Conservation (phyloP, 1,140 invertebrate genomes). For the Bombus waltoni region DNA sequence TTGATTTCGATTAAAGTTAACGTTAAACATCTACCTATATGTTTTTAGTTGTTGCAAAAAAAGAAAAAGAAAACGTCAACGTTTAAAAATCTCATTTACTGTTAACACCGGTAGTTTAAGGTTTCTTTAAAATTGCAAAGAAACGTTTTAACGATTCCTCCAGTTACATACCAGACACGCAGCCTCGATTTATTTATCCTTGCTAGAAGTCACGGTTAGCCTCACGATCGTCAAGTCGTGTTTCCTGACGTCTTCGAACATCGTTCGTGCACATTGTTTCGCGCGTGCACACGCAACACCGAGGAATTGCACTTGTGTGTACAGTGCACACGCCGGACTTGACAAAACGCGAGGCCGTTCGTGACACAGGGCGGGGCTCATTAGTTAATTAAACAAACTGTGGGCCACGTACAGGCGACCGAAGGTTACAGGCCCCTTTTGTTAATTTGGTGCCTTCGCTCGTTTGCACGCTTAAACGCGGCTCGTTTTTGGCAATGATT, state of each 20-base stretch:
- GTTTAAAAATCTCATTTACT: neutral
- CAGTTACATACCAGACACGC: neutral
- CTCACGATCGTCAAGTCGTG: conserved; percentile 3
- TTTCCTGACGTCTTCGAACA: conserved; percentile 16
- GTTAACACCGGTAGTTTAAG: neutral
- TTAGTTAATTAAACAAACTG: conserved; percentile 75
- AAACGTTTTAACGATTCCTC: neutral
- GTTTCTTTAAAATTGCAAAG: neutral
- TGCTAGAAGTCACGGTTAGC: neutral
- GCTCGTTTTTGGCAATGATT: conserved; percentile 13
- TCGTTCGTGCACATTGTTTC: conserved; percentile 24
- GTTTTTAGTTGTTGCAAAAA: neutral
- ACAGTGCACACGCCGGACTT: conserved; percentile 4
- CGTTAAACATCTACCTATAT: too few species aligned
- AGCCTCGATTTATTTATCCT: neutral
- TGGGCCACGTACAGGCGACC: conserved; percentile 49
- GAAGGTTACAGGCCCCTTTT: conserved; percentile 28
- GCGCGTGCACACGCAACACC: conserved; percentile 53
- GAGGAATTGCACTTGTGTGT: conserved; percentile 41
- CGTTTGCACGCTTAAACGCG: neutral
- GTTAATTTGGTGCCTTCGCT: neutral
- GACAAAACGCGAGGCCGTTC: conserved; percentile 42
- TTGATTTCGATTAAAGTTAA: too few species aligned
- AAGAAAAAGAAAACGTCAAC: neutral
- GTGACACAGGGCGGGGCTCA: conserved; percentile 66